A percentile compares a stretch with the other conserved stretches of the same genome.
phyloP scores from a whole-genome alignment of 2,113 vertebrate genomes.

The Arenaria interpres region DNA sequence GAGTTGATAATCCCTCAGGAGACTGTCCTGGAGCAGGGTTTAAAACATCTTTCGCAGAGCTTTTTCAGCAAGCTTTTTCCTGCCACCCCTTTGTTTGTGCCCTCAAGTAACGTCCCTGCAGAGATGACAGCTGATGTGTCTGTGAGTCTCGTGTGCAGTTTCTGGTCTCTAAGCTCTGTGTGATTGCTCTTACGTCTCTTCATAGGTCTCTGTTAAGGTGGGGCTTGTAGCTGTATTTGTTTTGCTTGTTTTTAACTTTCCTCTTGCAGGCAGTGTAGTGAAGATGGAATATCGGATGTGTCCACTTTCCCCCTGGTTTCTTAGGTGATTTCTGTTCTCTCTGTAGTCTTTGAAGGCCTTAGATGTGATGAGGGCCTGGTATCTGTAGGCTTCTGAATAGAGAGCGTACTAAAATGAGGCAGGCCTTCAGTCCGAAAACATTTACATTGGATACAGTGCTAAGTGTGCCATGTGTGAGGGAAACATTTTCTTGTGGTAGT shows the following conservation, averaged over 20 bases:
- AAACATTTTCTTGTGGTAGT: not conserved
- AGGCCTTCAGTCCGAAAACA: not conserved
- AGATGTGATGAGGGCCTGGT: not conserved
- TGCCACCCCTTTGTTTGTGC: not conserved
- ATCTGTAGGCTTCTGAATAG: not conserved
- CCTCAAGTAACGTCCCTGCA: not conserved
- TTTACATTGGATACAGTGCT: not conserved
- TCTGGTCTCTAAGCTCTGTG: too few species aligned
- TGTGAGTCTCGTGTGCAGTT: not conserved
- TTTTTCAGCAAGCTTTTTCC: not conserved
- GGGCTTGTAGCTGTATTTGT: not conserved
- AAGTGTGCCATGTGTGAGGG: accelerated
- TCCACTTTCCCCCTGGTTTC: not conserved
- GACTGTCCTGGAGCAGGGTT: not conserved
- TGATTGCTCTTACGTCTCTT: not conserved
- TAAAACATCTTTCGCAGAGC: not conserved
- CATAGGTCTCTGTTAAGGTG: not conserved
- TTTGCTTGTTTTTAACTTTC: not conserved
- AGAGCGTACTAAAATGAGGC: not conserved
- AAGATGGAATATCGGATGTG: not conserved
- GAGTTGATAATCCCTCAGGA: not conserved
- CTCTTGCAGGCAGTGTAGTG: not conserved
- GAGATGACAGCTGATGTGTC: not conserved
- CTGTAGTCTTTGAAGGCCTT: not conserved
- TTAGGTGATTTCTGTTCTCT: not conserved